Conservation (phyloP, 2,797 vertebrate species). For the Tapirus indicus region DNA sequence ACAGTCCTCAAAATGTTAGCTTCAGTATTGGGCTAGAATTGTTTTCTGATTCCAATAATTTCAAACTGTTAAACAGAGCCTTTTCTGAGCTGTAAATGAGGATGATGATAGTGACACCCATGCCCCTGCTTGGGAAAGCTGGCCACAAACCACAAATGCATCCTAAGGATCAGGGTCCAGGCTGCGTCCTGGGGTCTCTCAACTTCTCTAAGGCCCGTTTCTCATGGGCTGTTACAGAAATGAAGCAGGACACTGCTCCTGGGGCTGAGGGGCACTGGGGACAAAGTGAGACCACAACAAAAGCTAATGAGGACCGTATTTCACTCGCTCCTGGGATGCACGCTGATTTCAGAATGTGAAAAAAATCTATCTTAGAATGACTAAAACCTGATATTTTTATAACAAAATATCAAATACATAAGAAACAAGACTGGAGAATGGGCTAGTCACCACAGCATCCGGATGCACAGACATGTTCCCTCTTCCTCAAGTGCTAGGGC, state of each 20-base stretch:
- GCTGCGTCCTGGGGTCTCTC: not conserved
- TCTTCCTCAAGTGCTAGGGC: not conserved
- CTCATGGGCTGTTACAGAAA: not conserved
- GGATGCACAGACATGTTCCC: accelerated
- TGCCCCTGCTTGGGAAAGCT: not conserved
- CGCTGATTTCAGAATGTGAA: not conserved
- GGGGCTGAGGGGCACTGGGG: accelerated
- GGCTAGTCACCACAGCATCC: too few species aligned
- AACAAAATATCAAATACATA: not conserved
- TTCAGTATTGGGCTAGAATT: not conserved
- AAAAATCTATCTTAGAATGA: not conserved
- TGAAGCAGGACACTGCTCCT: accelerated
- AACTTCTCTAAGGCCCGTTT: not conserved
- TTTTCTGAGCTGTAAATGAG: not conserved
- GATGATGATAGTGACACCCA: too few species aligned
- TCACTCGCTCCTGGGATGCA: not conserved
- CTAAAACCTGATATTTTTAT: not conserved
- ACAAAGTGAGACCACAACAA: not conserved
- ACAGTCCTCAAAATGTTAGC: not conserved
- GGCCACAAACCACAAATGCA: not conserved
- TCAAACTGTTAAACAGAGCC: not conserved
- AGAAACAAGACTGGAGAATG: not conserved
- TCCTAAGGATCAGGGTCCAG: not conserved
- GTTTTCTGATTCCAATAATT: not conserved
- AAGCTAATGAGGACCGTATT: accelerated